Conservation (phyloP, 1,140 invertebrate genomes). For the Papilio polytes region DNA sequence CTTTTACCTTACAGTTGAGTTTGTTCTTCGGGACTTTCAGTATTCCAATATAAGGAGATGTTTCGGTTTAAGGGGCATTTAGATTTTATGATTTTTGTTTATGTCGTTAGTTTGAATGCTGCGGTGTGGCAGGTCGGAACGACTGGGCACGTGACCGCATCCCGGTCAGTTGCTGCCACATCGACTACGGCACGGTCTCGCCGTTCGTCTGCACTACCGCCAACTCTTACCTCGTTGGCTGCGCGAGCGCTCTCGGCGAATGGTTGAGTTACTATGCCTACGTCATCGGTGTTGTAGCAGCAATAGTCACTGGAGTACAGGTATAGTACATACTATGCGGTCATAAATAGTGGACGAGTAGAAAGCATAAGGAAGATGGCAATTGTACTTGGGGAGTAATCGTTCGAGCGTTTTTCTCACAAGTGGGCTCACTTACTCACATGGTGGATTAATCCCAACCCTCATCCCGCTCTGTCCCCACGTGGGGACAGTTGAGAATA, state of each 20-base stretch:
- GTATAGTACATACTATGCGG: slow-evolving; percentile 19
- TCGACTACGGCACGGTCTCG: slow-evolving; percentile 68
- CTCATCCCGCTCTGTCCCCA: too few species aligned
- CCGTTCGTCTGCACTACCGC: slow-evolving; percentile 60
- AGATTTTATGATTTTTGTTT: neutral
- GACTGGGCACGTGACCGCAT: slow-evolving; percentile 74
- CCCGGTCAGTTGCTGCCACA: slow-evolving; percentile 82
- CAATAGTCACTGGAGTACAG: slow-evolving; percentile 63
- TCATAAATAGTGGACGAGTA: too few species aligned
- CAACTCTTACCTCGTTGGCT: slow-evolving; percentile 60
- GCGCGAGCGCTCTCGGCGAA: slow-evolving; percentile 57
- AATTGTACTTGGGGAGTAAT: too few species aligned
- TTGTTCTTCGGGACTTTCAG: too few species aligned
- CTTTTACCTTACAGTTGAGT: too few species aligned
- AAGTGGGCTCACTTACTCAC: too few species aligned
- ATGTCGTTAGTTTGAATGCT: slow-evolving; percentile 84
- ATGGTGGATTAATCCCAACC: too few species aligned
- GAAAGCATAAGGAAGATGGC: too few species aligned
- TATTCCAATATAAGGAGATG: too few species aligned
- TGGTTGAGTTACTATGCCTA: slow-evolving; percentile 66
- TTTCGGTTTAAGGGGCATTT: neutral
- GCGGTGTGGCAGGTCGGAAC: slow-evolving; percentile 83
- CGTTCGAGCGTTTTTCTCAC: too few species aligned
- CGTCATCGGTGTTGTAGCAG: slow-evolving; percentile 55
- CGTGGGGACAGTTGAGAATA: too few species aligned